These are phyloP conservation scores for Drosophila subsilvestris DNA, from an alignment of 2,888 invertebrate species.

Conservation along the genomic window DNA sequence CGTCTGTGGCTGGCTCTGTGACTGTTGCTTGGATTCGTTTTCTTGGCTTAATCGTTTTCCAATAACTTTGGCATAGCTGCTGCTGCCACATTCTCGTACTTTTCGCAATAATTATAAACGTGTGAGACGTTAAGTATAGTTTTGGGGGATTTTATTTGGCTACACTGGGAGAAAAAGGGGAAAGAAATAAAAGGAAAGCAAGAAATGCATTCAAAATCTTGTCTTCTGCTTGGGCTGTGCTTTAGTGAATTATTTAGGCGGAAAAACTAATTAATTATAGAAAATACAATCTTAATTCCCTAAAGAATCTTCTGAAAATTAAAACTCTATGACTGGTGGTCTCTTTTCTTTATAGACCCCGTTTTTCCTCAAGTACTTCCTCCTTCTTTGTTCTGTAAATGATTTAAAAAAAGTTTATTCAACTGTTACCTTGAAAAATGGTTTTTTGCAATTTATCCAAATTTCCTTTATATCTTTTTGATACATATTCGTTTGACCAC, in stretches of 20 bases:
- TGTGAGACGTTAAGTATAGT: background rate
- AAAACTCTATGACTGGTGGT: too few species aligned
- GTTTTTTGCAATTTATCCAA: background rate
- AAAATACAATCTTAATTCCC: background rate
- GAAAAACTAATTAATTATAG: background rate
- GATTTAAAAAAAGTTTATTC: background rate
- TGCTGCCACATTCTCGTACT: constrained; percentile 15
- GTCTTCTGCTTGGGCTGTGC: background rate
- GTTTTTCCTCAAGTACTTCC: background rate
- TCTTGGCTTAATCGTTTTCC: constrained; percentile 62
- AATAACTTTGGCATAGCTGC: constrained; percentile 55
- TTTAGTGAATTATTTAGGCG: background rate
- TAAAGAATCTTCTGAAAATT: too few species aligned
- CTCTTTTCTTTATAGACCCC: background rate
- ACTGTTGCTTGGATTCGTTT: constrained; percentile 17
- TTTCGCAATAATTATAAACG: constrained; percentile 41
- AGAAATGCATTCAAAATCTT: too few species aligned
- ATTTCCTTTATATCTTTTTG: background rate
- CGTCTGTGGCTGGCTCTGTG: constrained; percentile 18
- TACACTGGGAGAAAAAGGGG: background rate
- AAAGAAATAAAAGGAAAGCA: background rate
- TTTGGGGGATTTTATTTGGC: background rate
- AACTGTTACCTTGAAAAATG: background rate
- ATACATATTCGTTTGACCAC: background rate
- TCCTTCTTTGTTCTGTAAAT: background rate